Evolutionary conservation across 2,797 vertebrate species (phyloP).

Genomic region (Dallia pectoralis): DNA sequence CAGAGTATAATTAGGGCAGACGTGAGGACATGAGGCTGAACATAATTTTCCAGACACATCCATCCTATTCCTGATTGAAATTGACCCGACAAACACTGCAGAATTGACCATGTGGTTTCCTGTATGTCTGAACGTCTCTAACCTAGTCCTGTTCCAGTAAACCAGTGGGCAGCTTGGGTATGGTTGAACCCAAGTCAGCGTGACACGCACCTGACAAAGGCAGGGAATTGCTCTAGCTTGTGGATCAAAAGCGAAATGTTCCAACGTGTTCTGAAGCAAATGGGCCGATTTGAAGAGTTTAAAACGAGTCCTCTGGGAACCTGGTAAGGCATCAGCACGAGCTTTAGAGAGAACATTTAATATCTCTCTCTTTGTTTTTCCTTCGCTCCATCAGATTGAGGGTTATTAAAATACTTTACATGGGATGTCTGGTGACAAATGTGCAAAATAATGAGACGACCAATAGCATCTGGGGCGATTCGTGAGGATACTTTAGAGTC

Average conservation of each 20-base stretch:
- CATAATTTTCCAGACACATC: slow-evolving; percentile 28
- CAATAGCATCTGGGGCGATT: slow-evolving; percentile 35
- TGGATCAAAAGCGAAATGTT: not conserved
- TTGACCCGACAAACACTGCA: slow-evolving; percentile 29
- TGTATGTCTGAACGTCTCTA: not conserved
- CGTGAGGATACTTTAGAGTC: slow-evolving; percentile 26
- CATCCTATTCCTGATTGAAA: slow-evolving; percentile 46
- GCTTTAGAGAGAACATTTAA: slow-evolving; percentile 23
- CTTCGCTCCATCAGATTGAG: slow-evolving; percentile 28
- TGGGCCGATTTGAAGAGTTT: not conserved
- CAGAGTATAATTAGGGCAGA: slow-evolving; percentile 7
- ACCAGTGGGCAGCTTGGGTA: not conserved
- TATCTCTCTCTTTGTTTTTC: not conserved
- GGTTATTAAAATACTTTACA: slow-evolving; percentile 57
- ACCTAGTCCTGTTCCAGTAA: slow-evolving; percentile 15
- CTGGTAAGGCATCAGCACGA: slow-evolving; percentile 16
- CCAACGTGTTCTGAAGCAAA: not conserved
- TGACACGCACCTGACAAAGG: not conserved
- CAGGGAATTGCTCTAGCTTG: not conserved
- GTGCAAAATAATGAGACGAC: slow-evolving; percentile 51
- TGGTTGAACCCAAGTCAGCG: not conserved
- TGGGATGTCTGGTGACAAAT: slow-evolving; percentile 45
- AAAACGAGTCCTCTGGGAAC: slow-evolving; percentile 11
- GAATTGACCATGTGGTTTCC: slow-evolving; percentile 21
- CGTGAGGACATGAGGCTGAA: slow-evolving; percentile 15